Percentiles rank a stretch among this genome's conserved stretches.
Conservation (phyloP, 2,113 vertebrate genomes). For the Atherinomorus stipes region DNA sequence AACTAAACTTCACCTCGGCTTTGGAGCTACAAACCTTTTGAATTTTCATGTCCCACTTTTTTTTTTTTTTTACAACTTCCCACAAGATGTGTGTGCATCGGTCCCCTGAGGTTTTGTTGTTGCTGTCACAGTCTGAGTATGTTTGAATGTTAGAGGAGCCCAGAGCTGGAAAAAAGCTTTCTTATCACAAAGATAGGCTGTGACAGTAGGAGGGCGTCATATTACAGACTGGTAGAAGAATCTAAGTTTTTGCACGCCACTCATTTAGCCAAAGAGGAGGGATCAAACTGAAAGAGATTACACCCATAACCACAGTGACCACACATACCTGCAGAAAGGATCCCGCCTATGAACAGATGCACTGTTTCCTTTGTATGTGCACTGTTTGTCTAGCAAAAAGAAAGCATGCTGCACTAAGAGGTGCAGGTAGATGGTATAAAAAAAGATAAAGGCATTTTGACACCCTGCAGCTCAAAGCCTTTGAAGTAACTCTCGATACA, state of each 20-base stretch:
- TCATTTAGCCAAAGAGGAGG: slow-evolving; percentile 1
- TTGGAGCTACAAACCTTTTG: slow-evolving; percentile 8
- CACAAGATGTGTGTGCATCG: slow-evolving; percentile 2
- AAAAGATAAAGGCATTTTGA: slow-evolving; percentile 30
- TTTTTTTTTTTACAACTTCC: background rate
- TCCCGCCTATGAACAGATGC: slow-evolving; percentile 45
- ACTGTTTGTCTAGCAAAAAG: slow-evolving; percentile 31
- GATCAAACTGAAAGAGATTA: slow-evolving; percentile 22
- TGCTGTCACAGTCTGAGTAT: slow-evolving; percentile 21
- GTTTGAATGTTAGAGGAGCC: slow-evolving; percentile 34
- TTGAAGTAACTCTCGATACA: slow-evolving; percentile 57
- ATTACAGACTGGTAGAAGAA: background rate
- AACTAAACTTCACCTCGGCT: slow-evolving; percentile 2
- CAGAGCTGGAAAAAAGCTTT: slow-evolving; percentile 16
- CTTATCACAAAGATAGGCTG: background rate
- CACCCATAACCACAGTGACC: slow-evolving; percentile 53
- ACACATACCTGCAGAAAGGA: slow-evolving; percentile 45
- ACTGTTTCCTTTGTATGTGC: slow-evolving; percentile 54
- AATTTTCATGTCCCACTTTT: slow-evolving; percentile 6
- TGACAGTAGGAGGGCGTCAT: background rate
- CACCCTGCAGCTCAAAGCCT: slow-evolving; percentile 39
- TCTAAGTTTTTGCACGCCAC: background rate
- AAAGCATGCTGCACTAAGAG: slow-evolving; percentile 39
- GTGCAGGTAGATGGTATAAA: slow-evolving; percentile 35
- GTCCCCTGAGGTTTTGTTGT: slow-evolving; percentile 35